Base-by-base conservation (phyloP, 2,113 vertebrate species). In the Apteryx owenii region DNA sequence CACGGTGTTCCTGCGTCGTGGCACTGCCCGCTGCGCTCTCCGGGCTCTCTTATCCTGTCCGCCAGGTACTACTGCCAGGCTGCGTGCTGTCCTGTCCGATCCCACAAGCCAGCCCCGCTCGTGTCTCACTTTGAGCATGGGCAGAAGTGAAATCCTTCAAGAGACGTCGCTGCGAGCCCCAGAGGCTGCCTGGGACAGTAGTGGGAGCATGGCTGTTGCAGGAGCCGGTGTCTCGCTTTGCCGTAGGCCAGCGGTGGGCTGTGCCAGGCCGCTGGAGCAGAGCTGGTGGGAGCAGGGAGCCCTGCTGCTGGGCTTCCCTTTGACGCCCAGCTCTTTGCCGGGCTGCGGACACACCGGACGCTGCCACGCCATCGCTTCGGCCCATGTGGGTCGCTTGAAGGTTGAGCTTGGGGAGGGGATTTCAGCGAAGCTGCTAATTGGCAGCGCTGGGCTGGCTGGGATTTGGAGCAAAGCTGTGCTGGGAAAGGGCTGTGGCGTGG, bases 401-500 rank as follows among this genome's bases (percentile, higher is more conserved):
- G 86, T 96, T 96, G 94, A 71, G 80, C 44, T 46, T 36, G 53
- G 54, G 86, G 84, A 94, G 83, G 85, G 90, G 92, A 93, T 97
- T 92, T 93, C 84, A 79, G 87, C 1, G 46, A 76, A 89, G 94
- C 73, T 7, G 46, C 73, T 95, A 78, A 84, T 65, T 91, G 94
- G 62, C 4, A 1, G 58, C 6, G 12, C 85, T 61, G 72, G 89
- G 36, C 50, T 44, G 92, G 29, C 71, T 42, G 68, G 94, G 92
- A 94, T 96, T 95, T 93, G 94, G 71, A 92, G 90, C 84, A 82
- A 96, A 97, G 91, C 96, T 96, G 94, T 3, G 26, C 94, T 19
- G 81, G 97, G 83, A 62, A 42, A 58, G 70, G 77, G 72, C 83
- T 58, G 68, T 0, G 17, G 95, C 92, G 94, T 96, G 93, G 97